Evolutionary conservation across 2,888 invertebrate genomes (phyloP).

Genomic region (Xestia xanthographa): DNA sequence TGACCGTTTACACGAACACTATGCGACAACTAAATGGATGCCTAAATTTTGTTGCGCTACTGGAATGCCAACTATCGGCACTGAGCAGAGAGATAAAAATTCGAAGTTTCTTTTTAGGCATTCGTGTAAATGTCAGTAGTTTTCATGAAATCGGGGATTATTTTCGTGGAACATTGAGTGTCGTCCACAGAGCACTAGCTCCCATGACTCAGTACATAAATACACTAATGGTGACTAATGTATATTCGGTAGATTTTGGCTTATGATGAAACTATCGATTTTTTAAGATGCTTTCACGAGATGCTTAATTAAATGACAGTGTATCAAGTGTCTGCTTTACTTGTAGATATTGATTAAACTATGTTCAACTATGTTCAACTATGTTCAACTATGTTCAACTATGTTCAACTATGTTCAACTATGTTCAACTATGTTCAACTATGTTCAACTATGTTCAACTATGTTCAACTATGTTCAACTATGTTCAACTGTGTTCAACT

Average conservation of each 20-base stretch:
- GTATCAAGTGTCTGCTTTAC: not conserved
- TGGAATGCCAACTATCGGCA: not conserved
- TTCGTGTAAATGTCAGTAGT: not conserved
- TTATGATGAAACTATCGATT: not conserved
- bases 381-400: not conserved
- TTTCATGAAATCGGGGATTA: not conserved
- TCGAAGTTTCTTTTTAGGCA: not conserved
- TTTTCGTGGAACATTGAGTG: not conserved
- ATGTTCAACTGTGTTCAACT: no score
- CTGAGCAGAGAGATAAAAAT: not conserved
- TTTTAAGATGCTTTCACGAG: not conserved
- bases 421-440: no score
- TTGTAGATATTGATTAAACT: not conserved
- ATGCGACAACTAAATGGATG: not conserved
- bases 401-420: not conserved
- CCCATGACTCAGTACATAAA: conserved; percentile 25
- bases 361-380: not conserved
- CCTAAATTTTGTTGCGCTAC: not conserved
- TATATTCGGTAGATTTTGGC: not conserved
- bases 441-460: no score
- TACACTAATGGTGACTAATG: not conserved
- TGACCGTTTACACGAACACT: not conserved
- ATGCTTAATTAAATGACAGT: no score
- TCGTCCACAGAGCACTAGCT: conserved; percentile 12
- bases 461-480: no score